Percentiles rank a stretch among this genome's conserved stretches.
phyloP scores from a whole-genome alignment of 2,888 invertebrate genomes.

The Agrilus cyanescens region DNA sequence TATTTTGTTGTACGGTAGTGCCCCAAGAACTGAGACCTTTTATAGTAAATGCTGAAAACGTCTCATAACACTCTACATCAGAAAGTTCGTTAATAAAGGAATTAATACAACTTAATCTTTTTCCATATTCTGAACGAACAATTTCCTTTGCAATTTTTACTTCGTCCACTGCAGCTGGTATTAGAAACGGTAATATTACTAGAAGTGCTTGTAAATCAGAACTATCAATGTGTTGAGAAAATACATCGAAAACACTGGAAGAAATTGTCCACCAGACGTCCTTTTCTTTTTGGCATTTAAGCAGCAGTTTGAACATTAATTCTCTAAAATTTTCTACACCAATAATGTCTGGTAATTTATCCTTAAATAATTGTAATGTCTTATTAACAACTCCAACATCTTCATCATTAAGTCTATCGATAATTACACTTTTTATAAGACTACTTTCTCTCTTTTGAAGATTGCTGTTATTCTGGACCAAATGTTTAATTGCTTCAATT shows the following conservation, averaged over 20 bases:
- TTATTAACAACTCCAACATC: constrained; percentile 47
- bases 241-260: constrained; percentile 16
- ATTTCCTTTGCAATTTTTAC: constrained; percentile 34
- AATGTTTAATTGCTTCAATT: constrained; percentile 50
- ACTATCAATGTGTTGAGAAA: constrained; percentile 21
- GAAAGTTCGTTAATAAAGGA: constrained; percentile 8
- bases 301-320: constrained; percentile 41
- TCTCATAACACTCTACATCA: constrained; percentile 4
- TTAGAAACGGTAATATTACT: constrained; percentile 49
- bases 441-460: constrained; percentile 42
- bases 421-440: constrained; percentile 51
- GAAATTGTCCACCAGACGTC: constrained; percentile 34
- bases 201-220: constrained; percentile 47
- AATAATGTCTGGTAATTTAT: constrained; percentile 7
- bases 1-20: constrained; percentile 10
- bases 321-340: constrained; percentile 33
- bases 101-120: constrained; percentile 23
- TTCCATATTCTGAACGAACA: constrained; percentile 33
- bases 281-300: constrained; percentile 31
- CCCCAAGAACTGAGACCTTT: constrained; percentile 14
- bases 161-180: constrained; percentile 40
- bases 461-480: constrained; percentile 42
- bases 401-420: constrained; percentile 57
- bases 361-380: constrained; percentile 32
- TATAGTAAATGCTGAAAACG: constrained; percentile 18